These are phyloP conservation scores for Echinops telfairi DNA, from an alignment of 2,113 vertebrate genomes.

Conservation along the genomic window DNA sequence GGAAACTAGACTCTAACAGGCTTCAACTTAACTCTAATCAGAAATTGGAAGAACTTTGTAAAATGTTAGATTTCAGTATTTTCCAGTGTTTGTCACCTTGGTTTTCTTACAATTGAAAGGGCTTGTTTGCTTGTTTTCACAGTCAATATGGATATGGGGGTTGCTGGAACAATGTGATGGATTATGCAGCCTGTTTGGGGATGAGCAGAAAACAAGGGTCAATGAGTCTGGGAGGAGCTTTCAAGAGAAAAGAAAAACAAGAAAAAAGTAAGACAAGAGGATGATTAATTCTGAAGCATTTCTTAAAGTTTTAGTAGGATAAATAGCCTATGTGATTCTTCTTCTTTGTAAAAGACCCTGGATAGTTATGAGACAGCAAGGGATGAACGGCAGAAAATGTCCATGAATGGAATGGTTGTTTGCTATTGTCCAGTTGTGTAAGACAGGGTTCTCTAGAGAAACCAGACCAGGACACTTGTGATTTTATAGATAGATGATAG, in stretches of 20 bases:
- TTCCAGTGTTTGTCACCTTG: neutral
- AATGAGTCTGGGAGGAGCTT: neutral
- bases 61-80: neutral
- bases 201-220: neutral
- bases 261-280: neutral
- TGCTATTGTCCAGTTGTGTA: neutral
- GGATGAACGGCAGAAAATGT: neutral
- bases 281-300: neutral
- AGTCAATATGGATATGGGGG: neutral
- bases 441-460: no score
- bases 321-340: neutral
- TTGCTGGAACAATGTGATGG: neutral
- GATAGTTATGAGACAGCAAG: neutral
- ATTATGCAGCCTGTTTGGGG: neutral
- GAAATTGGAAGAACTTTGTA: slow-evolving; percentile 17
- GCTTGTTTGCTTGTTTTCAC: slow-evolving; percentile 56
- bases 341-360: neutral
- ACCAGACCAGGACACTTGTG: no score
- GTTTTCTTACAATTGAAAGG: slow-evolving; percentile 35
- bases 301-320: neutral
- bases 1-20: neutral
- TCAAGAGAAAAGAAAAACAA: neutral
- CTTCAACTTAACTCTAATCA: slow-evolving; percentile 63
- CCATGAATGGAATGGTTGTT: neutral
- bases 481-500: no score